phyloP scores from a whole-genome alignment of 2,888 invertebrate species.

The Diplolepis rosae region DNA sequence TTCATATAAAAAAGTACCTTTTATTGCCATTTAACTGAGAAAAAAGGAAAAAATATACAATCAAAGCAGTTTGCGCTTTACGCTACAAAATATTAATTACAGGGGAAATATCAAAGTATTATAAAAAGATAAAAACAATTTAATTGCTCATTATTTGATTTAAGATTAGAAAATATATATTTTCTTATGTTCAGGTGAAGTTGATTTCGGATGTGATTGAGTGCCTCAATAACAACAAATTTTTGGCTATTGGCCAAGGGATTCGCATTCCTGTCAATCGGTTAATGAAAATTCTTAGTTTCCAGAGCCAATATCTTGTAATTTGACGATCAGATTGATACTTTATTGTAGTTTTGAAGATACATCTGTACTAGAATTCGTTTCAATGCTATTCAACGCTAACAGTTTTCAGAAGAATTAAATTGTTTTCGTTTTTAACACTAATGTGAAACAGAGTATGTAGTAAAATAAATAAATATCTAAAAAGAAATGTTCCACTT shows the following conservation, averaged over 20 bases:
- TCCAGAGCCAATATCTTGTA: constrained; percentile 27
- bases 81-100: too few species aligned
- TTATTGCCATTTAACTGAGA: too few species aligned
- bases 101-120: too few species aligned
- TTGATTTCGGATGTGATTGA: too few species aligned
- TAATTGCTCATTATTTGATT: too few species aligned
- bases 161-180: too few species aligned
- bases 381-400: background rate
- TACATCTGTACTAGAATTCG: constrained; percentile 13
- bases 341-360: constrained; percentile 22
- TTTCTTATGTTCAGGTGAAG: too few species aligned
- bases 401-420: background rate
- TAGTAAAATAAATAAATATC: background rate
- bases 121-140: too few species aligned
- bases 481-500: background rate
- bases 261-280: background rate
- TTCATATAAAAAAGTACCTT: too few species aligned
- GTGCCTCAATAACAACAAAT: too few species aligned
- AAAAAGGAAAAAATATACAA: too few species aligned
- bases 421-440: background rate
- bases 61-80: too few species aligned
- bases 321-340: constrained; percentile 26
- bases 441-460: background rate
- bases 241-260: background rate
- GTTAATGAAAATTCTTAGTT: background rate